Evolutionary conservation across 2,888 invertebrate genomes (phyloP), one percentile per base, ranked within the genome.

Genomic region (Yponomeuta evonymella): DNA sequence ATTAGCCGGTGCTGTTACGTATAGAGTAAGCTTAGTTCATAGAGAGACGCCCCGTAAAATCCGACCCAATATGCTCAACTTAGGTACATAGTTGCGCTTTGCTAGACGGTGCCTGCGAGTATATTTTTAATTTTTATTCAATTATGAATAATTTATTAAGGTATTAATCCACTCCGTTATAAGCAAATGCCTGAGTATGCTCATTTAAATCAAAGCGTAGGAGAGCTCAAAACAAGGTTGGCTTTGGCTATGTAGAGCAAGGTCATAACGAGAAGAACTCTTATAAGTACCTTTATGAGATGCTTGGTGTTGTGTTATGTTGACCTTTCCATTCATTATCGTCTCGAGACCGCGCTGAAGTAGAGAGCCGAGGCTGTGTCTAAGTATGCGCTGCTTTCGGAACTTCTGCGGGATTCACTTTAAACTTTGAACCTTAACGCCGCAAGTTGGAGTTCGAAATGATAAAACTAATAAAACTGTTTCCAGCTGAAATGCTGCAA

Each of bases 261-360:
- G 91, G 91, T 89, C 88, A 88, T 75, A 78, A 74, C 80, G 79
- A 81, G 79, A 65, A 83, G 70, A 83, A 86, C 83, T 84, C 85
- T 85, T 84, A 58, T 12, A 15, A 58, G 51, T 15, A 43, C 77
- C 58, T 30, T 69, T 43, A 80, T 87, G 89, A 85, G 90, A 91
- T 90, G 43, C 43, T 43, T 58, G 15, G 51, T 58, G 51, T 58
- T 58, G 51, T 43, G 51, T 12, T 90, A 89, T 87, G 83, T 48
- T 80, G 89, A 88, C 90, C 90, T 90, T 80, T 86, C 81, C 80
- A 79, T 82, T 79, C 80, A 84, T 85, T 89, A 89, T 86, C 84
- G 81, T 75, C 79, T 48, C 68, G 51, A 48, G 30, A 67, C 48
- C 23, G 2, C 33, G 15, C 67, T 33, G 36, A n/a, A 67, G 43